A percentile compares a stretch with the other conserved stretches of the same genome.
Evolutionary conservation across 1,140 invertebrate genomes (phyloP).

Genomic region (Dendroctonus ponderosae): DNA sequence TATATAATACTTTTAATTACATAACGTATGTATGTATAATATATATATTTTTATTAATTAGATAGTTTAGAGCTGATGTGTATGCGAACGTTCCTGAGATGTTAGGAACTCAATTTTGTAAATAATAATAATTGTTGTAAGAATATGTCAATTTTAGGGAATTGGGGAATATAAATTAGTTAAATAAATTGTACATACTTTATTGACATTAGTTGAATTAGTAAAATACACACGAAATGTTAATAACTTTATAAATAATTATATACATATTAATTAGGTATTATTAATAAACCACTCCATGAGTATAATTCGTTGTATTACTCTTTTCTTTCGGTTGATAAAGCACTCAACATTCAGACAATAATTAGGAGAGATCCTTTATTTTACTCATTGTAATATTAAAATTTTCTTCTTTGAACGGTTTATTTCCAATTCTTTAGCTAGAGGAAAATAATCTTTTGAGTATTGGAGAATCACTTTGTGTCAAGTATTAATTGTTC

Average conservation of each 20-base stretch:
- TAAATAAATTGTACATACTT: constrained; percentile 52
- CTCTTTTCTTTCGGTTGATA: neutral
- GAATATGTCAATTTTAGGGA: constrained; percentile 52
- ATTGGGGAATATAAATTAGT: constrained; percentile 48
- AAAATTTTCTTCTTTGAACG: too few relatives aligned
- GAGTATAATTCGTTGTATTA: constrained; percentile 36
- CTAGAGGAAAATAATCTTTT: too few relatives aligned
- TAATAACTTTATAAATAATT: constrained; percentile 53
- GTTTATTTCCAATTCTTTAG: too few relatives aligned
- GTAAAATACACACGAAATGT: constrained; percentile 50
- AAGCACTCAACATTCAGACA: too few relatives aligned
- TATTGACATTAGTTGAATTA: constrained; percentile 52
- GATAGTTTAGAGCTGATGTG: constrained; percentile 47
- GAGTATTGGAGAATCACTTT: too few relatives aligned
- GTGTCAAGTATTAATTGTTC: too few relatives aligned
- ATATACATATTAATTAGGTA: constrained; percentile 51
- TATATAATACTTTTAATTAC: constrained; percentile 43
- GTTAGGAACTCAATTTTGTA: constrained; percentile 41
- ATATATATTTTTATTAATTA: constrained; percentile 46
- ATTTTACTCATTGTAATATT: too few relatives aligned
- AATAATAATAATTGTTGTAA: constrained; percentile 51
- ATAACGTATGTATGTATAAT: constrained; percentile 17
- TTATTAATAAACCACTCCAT: constrained; percentile 49
- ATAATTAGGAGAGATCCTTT: too few relatives aligned
- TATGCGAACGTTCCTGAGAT: constrained; percentile 33